Base-by-base conservation (phyloP, 1,140 invertebrate genomes). In the Pachyrhynchus sulphureomaculatus region DNA sequence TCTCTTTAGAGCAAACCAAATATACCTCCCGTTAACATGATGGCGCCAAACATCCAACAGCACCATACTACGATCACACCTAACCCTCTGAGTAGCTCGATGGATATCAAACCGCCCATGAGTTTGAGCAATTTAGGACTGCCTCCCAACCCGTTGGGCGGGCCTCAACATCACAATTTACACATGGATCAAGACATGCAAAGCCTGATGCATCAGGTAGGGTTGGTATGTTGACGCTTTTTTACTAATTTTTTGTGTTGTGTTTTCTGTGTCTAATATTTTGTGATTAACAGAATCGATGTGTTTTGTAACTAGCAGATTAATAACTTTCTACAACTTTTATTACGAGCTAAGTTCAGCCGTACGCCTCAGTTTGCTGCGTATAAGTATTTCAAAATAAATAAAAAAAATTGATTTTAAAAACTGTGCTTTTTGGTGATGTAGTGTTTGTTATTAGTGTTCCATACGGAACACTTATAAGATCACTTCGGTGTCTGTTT, bases 161-260 rank as follows among this genome's bases (percentile, higher is more conserved):
- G 10, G 9, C 26, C 41, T 2, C 67, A 72, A 15, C 70, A 71
- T 61, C 62, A 65, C 24, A 62, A 62, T 20, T 61, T 73, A 18
- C 67, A 69, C 39, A 56, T 67, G 33, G 68, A 70, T 32, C 47
- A 76, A 0, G 79, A 82, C 21, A 78, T 82, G 53, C 57, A 55
- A 33, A 57, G 48, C 23, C 21, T 62, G 48, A 67, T 67, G 58
- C 66, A 64, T 42, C 60, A 62, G 42, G 60, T 62, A 49, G 60
- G 60, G 17, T 17, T 55, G 60, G 60, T 62, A 62, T 45, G 51
- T 55, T 41, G 33, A 60, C 24, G n/a, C 26, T 44, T 26, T 44
- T 62, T 48, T 44, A 56, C 33, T 36, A 49, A 55, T 45, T 8
- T 32, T 33, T 39, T n/a, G 10, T 36, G 17, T 15, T 18, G 6